Evolutionary conservation across 2,797 vertebrate genomes (phyloP).

Genomic region (Rhinoraja longicauda): DNA sequence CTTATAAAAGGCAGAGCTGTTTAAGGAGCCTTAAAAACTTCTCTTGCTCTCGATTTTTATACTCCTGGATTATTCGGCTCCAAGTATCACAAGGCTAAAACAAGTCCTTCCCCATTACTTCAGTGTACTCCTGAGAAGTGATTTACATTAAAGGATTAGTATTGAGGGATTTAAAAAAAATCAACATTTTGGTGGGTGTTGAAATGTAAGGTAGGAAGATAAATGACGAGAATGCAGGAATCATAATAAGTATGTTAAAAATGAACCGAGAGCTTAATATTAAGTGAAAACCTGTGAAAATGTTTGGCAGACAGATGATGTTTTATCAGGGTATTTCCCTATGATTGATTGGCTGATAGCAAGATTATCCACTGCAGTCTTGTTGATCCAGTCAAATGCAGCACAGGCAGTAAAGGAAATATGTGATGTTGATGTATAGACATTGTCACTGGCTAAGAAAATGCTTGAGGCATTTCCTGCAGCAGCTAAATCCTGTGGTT

Average conservation of each 20-base stretch:
- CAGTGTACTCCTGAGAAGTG: not conserved
- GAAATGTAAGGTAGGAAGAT: not conserved
- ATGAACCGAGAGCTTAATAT: constrained; percentile 20
- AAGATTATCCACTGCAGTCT: constrained; percentile 36
- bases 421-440: constrained; percentile 35
- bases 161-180: not conserved
- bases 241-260: constrained; percentile 35
- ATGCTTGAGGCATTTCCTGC: constrained; percentile 34
- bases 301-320: constrained; percentile 24
- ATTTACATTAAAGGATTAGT: not conserved
- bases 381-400: constrained; percentile 35
- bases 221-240: not conserved
- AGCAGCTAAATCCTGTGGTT: constrained; percentile 20
- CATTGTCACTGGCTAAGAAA: constrained; percentile 29
- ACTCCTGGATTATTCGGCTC: no score
- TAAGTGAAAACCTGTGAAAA: constrained; percentile 37
- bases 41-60: no score
- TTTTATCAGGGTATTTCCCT: constrained; percentile 22
- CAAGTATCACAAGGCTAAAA: not conserved
- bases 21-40: no score
- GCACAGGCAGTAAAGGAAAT: constrained; percentile 3
- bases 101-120: not conserved
- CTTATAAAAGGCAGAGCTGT: no score
- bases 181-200: not conserved
- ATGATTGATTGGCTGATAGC: constrained; percentile 34